These are phyloP conservation scores for Probaryconus sp. DNA, from an alignment of 1,140 invertebrate genomes.

Conservation along the genomic window DNA sequence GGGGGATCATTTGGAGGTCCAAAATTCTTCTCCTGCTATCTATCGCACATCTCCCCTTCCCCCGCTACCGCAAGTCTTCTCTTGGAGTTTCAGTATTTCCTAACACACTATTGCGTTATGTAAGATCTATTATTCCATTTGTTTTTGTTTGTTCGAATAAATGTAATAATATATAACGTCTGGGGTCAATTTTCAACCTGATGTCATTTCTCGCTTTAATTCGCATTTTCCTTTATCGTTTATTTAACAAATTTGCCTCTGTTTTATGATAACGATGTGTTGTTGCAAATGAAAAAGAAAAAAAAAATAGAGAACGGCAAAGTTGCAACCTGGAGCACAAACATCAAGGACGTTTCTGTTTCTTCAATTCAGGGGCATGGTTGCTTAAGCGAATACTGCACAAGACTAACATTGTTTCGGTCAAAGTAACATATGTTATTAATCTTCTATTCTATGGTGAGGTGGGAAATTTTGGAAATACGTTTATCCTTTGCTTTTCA, in stretches of 20 bases:
- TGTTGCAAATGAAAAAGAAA: neutral
- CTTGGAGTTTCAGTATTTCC: slow-evolving; percentile 23
- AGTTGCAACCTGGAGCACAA: slow-evolving; percentile 11
- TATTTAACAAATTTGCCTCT: too few relatives aligned
- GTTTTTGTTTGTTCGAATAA: slow-evolving; percentile 16
- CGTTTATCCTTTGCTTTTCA: too few relatives aligned
- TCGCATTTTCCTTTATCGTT: too few relatives aligned
- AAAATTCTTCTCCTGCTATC: too few relatives aligned
- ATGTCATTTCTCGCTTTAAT: too few relatives aligned
- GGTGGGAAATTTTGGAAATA: too few relatives aligned
- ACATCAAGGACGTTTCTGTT: slow-evolving; percentile 26
- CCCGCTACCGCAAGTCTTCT: neutral
- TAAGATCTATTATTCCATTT: slow-evolving; percentile 27
- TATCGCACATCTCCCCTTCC: too few relatives aligned
- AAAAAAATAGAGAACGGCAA: slow-evolving; percentile 15
- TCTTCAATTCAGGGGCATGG: slow-evolving; percentile 27
- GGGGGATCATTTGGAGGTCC: too few relatives aligned
- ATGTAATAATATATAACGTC: neutral
- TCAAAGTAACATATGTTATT: slow-evolving; percentile 25
- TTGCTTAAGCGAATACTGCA: neutral
- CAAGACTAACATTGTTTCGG: slow-evolving; percentile 11
- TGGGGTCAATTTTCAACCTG: neutral
- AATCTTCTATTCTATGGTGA: too few relatives aligned
- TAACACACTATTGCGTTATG: slow-evolving; percentile 13
- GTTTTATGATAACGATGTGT: neutral